Evolutionary conservation across 2,888 invertebrate species (phyloP), one percentile per base, ranked within the genome.

Genomic region (Thyatira batis): DNA sequence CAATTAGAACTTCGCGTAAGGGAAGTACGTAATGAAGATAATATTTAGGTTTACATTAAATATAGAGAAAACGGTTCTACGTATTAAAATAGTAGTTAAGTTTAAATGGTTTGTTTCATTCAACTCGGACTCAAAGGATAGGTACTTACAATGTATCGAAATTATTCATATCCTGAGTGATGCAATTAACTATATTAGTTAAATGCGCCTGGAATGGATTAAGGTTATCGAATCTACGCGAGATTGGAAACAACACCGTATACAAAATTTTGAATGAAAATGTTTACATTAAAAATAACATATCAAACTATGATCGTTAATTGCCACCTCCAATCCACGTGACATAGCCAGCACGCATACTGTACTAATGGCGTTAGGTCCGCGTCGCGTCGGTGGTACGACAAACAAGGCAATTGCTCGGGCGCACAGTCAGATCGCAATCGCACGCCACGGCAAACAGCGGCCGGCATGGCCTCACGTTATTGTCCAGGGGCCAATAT

Each of bases 401-500:
- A 87, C 88, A 87, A 86, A 89, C 87, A 85, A 84, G 87, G 85
- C 87, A 86, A 87, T 87, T 85, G 87, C 82, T 77, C 69, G 75
- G 69, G 67, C 69, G 76, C 76, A 67, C 65, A 65, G 66, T 68
- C 64, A 80, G 87, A 89, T 88, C 66, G 70, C 77, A 80, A 89
- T 88, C 88, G 63, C 82, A 82, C 80, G 80, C 82, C 64, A 78
- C 63, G 62, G 65, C 39, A 39, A 39, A 39, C 39, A 63, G 74
- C 73, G 70, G 68, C 63, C 69, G 63, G 65, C 70, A 64, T 67
- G 52, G 53, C 60, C 53, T 64, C 69, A 61, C 69, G 50, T 43
- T 58, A 53, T 44, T 69, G 73, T 71, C 76, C 65, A 54, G 57
- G 63, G 67, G 57, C 75, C 72, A 74, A 77, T 75, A 78, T 68